Conservation (phyloP, 2,113 vertebrate genomes). For the Pygathrix nemaeus region DNA sequence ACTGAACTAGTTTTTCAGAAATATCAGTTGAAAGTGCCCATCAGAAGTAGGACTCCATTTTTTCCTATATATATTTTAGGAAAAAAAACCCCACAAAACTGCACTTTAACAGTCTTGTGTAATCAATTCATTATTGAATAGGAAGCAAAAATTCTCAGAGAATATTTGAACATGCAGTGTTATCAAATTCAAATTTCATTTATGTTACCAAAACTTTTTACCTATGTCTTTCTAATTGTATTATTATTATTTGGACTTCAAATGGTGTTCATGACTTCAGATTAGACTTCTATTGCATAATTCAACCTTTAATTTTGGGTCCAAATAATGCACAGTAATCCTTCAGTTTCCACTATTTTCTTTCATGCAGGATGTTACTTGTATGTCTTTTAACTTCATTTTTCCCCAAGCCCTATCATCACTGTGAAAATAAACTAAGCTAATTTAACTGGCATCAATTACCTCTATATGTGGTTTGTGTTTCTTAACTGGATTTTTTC, state of each 20-base stretch:
- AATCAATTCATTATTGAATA: neutral
- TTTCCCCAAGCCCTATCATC: neutral
- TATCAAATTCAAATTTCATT: neutral
- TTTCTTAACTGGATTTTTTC: slow-evolving; percentile 31
- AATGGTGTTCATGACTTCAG: neutral
- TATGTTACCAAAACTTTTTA: neutral
- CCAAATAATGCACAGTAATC: neutral
- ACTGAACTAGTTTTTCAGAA: neutral
- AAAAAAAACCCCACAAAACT: neutral
- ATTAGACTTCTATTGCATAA: neutral
- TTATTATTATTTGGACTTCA: neutral
- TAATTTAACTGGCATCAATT: slow-evolving; percentile 46
- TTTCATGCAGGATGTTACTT: neutral
- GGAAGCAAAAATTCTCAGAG: neutral
- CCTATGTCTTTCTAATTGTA: neutral
- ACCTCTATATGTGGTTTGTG: neutral
- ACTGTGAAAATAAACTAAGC: slow-evolving; percentile 13
- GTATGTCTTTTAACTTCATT: neutral
- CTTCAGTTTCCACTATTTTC: neutral
- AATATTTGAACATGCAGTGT: neutral
- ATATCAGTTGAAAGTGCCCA: neutral
- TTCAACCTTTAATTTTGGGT: neutral
- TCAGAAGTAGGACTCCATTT: neutral
- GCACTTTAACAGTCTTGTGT: neutral
- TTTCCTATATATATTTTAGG: neutral